Evolutionary conservation across 2,797 vertebrate species (phyloP).

Genomic region (Saxicola maurus): DNA sequence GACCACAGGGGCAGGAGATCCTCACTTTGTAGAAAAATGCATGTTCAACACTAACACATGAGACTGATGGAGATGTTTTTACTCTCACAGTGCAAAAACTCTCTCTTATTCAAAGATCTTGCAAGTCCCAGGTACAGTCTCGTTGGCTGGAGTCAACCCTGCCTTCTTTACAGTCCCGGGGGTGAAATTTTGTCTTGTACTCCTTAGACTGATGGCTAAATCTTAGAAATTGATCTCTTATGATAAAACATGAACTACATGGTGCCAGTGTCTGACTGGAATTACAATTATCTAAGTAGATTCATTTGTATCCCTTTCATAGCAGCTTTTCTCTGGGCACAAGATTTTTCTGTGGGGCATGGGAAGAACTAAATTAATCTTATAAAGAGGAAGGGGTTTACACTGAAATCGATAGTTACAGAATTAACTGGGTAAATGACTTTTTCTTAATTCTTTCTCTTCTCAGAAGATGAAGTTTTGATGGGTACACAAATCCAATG

Average conservation of each 20-base stretch:
- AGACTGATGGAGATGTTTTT: neutral
- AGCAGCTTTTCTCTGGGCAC: slow-evolving; percentile 39
- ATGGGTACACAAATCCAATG: slow-evolving; percentile 62
- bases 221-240: slow-evolving; percentile 19
- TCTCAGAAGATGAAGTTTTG: slow-evolving; percentile 69
- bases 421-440: slow-evolving; percentile 57
- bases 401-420: slow-evolving; percentile 64
- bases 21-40: neutral
- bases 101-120: neutral
- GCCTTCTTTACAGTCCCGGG: neutral
- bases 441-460: slow-evolving; percentile 67
- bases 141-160: neutral
- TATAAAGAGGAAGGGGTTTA: slow-evolving; percentile 60
- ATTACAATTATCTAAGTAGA: slow-evolving; percentile 61
- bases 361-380: slow-evolving; percentile 58
- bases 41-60: accelerated
- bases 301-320: slow-evolving; percentile 55
- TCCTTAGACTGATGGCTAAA: slow-evolving; percentile 4
- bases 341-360: slow-evolving; percentile 28
- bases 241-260: slow-evolving; percentile 54
- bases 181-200: neutral
- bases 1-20: neutral
- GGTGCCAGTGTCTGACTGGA: slow-evolving; percentile 61
- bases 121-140: neutral
- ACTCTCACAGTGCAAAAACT: neutral